Percentiles rank a stretch among this genome's conserved stretches.
Conservation (phyloP, 2,113 vertebrate genomes). For the Suncus etruscus region DNA sequence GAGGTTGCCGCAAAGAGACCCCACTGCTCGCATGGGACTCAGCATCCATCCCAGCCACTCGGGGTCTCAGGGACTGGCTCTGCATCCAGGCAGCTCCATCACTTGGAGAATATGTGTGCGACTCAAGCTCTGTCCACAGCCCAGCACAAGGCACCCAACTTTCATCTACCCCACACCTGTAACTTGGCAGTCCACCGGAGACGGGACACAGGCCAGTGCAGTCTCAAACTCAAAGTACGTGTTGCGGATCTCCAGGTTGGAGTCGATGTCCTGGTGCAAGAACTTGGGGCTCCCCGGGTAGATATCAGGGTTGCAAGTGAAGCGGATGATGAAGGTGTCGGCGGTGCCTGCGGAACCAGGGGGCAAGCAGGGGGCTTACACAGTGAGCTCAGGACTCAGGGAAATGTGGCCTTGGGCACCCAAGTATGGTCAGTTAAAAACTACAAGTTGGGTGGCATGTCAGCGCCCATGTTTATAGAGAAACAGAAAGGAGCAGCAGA, state of each 20-base stretch:
- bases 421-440: too few species aligned
- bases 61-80: too few species aligned
- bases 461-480: too few species aligned
- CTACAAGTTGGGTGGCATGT: too few species aligned
- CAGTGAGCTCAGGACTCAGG: neutral
- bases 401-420: too few species aligned
- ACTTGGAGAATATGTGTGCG: too few species aligned
- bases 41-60: too few species aligned
- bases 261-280: conserved; percentile 90
- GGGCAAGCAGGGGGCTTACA: neutral
- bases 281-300: conserved; percentile 88
- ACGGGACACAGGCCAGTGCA: conserved; percentile 92
- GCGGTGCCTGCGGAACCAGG: conserved; percentile 85
- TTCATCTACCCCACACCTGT: conserved; percentile 85
- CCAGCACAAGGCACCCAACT: neutral
- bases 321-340: conserved; percentile 91
- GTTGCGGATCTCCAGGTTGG: conserved; percentile 83
- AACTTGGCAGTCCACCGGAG: conserved; percentile 94
- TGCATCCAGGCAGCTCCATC: too few species aligned
- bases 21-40: too few species aligned
- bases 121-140: too few species aligned
- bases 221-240: conserved; percentile 95
- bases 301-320: conserved; percentile 90
- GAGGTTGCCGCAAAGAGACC: too few species aligned
- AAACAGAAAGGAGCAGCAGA: too few species aligned